Evolutionary conservation across 1,140 invertebrate species (phyloP).

Genomic region (Magallana ariakensis): DNA sequence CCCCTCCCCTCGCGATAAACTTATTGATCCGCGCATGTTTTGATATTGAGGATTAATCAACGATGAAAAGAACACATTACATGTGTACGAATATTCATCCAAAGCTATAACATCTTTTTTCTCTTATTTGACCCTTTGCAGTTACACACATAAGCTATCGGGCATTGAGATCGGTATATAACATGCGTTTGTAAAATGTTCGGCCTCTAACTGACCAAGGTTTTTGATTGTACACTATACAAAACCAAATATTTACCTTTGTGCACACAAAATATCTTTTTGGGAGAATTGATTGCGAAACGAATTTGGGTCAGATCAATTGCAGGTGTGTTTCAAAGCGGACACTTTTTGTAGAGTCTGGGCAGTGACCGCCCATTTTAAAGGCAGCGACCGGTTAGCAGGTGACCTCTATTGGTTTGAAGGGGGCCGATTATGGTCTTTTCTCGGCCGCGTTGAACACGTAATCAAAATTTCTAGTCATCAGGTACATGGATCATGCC

Average conservation of each 20-base stretch:
- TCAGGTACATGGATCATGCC: too few species aligned
- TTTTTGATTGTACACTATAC: not conserved
- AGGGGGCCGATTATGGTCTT: not conserved
- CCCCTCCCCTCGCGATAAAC: too few species aligned
- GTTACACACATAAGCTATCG: too few species aligned
- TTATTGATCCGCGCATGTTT: too few species aligned
- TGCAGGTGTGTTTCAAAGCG: not conserved
- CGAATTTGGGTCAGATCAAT: constrained; percentile 5
- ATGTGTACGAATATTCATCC: too few species aligned
- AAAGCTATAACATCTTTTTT: too few species aligned
- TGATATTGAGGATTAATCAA: too few species aligned
- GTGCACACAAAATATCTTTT: not conserved
- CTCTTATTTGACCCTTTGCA: too few species aligned
- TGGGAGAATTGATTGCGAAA: not conserved
- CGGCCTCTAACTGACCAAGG: not conserved
- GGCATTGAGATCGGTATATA: too few species aligned
- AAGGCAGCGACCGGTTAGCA: constrained; percentile 8
- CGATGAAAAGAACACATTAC: too few species aligned
- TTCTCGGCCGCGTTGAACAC: not conserved
- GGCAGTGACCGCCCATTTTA: not conserved
- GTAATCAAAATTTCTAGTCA: not conserved
- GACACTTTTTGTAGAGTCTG: not conserved
- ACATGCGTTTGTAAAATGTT: not conserved
- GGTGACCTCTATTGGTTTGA: not conserved
- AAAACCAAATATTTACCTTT: not conserved